Percentiles rank a stretch among this genome's conserved stretches.
phyloP scores from a whole-genome alignment of 2,797 vertebrate genomes.

The Danio jaintianensis region DNA sequence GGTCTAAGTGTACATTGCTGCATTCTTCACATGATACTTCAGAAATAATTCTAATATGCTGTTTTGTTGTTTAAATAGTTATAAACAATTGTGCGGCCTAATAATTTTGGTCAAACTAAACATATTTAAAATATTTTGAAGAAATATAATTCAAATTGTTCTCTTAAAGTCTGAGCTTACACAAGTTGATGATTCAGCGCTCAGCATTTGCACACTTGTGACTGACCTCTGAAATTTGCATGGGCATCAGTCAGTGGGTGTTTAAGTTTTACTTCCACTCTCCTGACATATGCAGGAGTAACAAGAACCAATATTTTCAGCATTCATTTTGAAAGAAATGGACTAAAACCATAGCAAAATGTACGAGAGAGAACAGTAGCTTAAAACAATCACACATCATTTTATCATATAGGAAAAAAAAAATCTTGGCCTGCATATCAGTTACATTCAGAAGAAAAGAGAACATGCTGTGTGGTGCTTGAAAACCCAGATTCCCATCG shows the following conservation, averaged over 20 bases:
- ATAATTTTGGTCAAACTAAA: too few relatives aligned
- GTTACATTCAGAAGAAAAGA: neutral
- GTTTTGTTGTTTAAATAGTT: too few relatives aligned
- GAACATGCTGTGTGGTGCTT: neutral
- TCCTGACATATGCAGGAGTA: neutral
- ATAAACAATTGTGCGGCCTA: too few relatives aligned
- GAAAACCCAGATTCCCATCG: slow-evolving; percentile 6
- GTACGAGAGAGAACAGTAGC: neutral
- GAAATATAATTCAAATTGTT: neutral
- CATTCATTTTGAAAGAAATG: neutral
- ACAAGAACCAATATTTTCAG: neutral
- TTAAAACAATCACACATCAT: too few relatives aligned
- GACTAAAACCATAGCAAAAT: neutral
- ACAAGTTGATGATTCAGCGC: neutral
- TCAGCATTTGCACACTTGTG: neutral
- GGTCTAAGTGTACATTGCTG: too few relatives aligned
- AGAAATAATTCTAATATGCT: too few relatives aligned
- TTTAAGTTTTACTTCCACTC: slow-evolving; percentile 9
- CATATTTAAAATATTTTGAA: too few relatives aligned
- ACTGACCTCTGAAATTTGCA: neutral
- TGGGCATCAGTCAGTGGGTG: neutral
- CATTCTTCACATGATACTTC: too few relatives aligned
- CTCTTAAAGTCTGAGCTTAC: neutral
- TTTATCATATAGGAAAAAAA: too few relatives aligned
- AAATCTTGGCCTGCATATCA: neutral